These are phyloP conservation scores for Rhinella marina DNA, from an alignment of 2,797 vertebrate species.

Conservation along the genomic window DNA sequence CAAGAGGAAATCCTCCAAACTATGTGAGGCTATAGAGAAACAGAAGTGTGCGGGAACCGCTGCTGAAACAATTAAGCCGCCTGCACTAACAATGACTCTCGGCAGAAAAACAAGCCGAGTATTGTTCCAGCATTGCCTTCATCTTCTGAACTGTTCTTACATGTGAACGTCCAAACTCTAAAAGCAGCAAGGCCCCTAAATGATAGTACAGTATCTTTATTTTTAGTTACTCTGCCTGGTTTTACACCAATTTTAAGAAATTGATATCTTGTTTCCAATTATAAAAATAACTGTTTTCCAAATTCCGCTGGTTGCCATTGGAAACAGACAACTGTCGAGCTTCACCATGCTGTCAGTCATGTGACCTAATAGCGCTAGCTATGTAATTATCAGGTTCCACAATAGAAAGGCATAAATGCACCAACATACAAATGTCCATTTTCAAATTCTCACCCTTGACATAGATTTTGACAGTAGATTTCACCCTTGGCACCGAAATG, in stretches of 20 bases:
- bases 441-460: background rate
- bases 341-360: background rate
- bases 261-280: background rate
- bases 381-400: background rate
- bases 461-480: background rate
- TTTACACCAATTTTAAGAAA: background rate
- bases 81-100: conserved; percentile 3
- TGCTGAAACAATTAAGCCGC: conserved; percentile 16
- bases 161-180: background rate
- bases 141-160: background rate
- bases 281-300: background rate
- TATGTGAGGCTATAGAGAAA: conserved; percentile 14
- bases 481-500: background rate
- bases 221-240: background rate
- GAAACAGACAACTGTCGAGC: background rate
- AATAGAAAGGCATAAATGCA: background rate
- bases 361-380: background rate
- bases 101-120: background rate
- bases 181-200: background rate
- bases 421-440: background rate
- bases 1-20: conserved; percentile 42
- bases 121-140: conserved; percentile 13
- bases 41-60: background rate
- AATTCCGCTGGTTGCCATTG: background rate
- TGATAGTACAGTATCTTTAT: background rate